Conservation (phyloP, 2,113 vertebrate genomes). For the Xiphorhynchus elegans region DNA sequence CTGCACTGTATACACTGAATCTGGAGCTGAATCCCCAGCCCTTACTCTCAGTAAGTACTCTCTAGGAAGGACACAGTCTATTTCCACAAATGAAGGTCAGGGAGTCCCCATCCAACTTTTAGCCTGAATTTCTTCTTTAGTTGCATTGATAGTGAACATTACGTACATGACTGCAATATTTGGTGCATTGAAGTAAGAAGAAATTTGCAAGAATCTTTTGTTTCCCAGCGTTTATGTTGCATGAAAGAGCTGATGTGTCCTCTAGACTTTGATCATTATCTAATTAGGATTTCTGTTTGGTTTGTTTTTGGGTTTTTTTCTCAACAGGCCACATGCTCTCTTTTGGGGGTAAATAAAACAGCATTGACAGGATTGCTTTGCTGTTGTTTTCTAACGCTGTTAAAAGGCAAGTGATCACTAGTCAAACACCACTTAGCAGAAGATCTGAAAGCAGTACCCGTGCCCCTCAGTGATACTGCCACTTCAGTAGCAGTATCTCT, state of each 20-base stretch:
- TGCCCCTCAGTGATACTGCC: not conserved
- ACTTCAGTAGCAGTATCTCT: too few species aligned
- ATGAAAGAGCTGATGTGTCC: not conserved
- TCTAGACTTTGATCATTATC: not conserved
- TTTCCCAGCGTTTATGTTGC: not conserved
- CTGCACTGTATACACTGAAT: too few species aligned
- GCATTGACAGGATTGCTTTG: not conserved
- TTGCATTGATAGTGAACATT: not conserved
- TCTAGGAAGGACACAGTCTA: not conserved
- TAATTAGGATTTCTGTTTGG: not conserved
- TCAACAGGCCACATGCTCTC: not conserved
- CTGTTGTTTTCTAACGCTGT: not conserved
- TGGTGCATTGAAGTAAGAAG: not conserved
- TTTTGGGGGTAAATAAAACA: not conserved
- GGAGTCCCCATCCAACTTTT: not conserved
- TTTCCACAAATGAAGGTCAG: not conserved
- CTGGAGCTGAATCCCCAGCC: not conserved
- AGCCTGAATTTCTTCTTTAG: not conserved
- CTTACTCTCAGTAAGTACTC: not conserved
- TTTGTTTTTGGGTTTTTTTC: not conserved
- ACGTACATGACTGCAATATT: rapidly evolving
- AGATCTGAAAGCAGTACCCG: not conserved
- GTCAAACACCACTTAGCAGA: not conserved
- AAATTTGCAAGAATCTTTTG: not conserved
- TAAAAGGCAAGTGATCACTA: not conserved